A percentile compares a stretch with the other conserved stretches of the same genome.
These are phyloP conservation scores for Papilio protenor DNA, from an alignment of 2,888 invertebrate genomes.

Conservation along the genomic window DNA sequence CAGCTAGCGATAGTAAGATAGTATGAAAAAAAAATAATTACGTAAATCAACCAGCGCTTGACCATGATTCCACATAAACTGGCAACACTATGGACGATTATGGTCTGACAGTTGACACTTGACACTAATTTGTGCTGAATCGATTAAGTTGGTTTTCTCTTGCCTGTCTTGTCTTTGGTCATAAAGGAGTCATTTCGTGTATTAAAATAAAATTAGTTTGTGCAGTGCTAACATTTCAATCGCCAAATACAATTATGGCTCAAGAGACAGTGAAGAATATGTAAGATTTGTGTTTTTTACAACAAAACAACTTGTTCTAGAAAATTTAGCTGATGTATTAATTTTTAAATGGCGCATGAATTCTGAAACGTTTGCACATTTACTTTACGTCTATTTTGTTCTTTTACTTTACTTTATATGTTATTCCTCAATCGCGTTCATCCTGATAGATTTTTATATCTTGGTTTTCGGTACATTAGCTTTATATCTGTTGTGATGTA, in stretches of 20 bases:
- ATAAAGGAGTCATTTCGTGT: background rate
- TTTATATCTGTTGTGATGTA: background rate
- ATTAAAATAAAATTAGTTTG: background rate
- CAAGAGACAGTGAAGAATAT: constrained; percentile 41
- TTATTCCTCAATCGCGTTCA: background rate
- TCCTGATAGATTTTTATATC: background rate
- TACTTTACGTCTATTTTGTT: constrained; percentile 3
- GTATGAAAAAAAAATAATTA: too few relatives aligned
- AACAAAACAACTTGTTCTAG: constrained; percentile 6
- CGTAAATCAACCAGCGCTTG: too few relatives aligned
- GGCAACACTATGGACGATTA: background rate
- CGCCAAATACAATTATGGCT: constrained; percentile 18
- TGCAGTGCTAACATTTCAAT: background rate
- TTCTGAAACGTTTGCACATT: background rate
- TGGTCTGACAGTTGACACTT: background rate
- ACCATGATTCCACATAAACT: too few relatives aligned
- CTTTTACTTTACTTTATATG: background rate
- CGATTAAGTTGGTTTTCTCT: background rate
- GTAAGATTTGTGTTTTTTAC: constrained; percentile 31
- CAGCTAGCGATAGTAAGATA: too few relatives aligned
- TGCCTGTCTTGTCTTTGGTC: background rate
- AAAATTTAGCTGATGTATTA: constrained; percentile 11
- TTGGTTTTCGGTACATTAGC: background rate
- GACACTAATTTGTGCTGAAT: background rate
- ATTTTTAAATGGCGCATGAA: constrained; percentile 28